Conservation (phyloP, 2,113 vertebrate genomes). For the Damaliscus lunatus region DNA sequence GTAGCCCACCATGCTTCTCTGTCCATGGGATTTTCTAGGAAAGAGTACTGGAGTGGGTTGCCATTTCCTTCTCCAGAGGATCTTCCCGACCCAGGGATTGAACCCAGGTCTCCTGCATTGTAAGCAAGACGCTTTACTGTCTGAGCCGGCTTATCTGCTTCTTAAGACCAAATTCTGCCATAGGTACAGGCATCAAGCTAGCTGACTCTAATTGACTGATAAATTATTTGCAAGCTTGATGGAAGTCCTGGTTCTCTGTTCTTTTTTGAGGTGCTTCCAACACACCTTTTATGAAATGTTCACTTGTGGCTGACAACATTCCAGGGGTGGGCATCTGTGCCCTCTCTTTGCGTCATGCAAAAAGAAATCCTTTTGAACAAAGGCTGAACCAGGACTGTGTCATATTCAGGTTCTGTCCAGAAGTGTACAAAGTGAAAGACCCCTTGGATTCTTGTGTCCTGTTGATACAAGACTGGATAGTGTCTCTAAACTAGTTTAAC, state of each 20-base stretch:
- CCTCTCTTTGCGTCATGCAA: neutral
- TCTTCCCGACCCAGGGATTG: no score
- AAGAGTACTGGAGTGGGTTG: no score
- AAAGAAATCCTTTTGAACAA: neutral
- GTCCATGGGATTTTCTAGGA: no score
- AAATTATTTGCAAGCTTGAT: neutral
- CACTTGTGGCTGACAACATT: neutral
- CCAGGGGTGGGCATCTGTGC: neutral
- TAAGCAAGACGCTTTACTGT: no score
- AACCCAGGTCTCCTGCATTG: no score
- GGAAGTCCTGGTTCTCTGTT: neutral
- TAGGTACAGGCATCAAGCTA: neutral
- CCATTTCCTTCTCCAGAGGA: no score
- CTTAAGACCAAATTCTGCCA: neutral
- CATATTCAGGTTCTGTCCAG: neutral
- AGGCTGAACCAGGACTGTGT: neutral
- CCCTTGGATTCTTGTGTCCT: neutral
- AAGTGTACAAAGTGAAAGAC: neutral
- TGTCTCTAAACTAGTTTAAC: neutral
- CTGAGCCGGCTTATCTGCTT: neutral
- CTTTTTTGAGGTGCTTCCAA: neutral
- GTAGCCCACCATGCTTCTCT: no score
- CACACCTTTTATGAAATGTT: neutral
- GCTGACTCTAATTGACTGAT: neutral
- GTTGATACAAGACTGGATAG: neutral